These are phyloP conservation scores for Muscicapa adusta DNA, from an alignment of 2,113 vertebrate genomes.

Conservation along the genomic window DNA sequence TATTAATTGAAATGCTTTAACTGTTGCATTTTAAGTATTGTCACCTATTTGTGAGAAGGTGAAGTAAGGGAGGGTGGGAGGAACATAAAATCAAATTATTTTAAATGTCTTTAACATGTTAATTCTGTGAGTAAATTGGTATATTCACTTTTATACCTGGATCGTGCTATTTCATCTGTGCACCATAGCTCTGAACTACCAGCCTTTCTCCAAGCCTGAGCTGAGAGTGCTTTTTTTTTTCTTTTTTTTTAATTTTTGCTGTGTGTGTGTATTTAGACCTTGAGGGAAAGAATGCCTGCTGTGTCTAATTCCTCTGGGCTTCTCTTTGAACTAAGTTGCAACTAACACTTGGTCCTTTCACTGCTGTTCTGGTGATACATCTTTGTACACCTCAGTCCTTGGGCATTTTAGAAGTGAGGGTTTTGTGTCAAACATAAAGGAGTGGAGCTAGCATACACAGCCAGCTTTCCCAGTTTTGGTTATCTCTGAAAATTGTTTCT, in stretches of 20 bases:
- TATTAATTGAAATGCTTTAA: background rate
- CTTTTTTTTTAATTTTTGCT: background rate
- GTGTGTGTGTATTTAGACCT: background rate
- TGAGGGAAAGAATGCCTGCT: conserved; percentile 26
- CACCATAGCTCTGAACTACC: background rate
- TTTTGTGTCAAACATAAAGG: conserved; percentile 14
- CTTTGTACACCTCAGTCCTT: conserved; percentile 13
- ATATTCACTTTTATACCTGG: background rate
- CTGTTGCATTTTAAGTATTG: background rate
- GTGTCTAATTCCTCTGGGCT: conserved; percentile 26
- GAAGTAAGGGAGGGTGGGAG: background rate
- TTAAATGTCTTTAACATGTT: background rate
- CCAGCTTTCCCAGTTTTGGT: background rate
- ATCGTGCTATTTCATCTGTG: background rate
- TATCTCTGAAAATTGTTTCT: conserved; percentile 37
- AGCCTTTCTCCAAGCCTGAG: background rate
- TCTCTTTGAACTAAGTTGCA: conserved; percentile 36
- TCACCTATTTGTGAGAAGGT: background rate
- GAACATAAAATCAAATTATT: background rate
- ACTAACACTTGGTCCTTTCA: conserved; percentile 14
- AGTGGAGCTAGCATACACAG: background rate
- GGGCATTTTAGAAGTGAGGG: conserved; percentile 2
- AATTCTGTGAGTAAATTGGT: background rate
- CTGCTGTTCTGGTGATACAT: background rate
- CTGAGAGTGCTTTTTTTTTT: background rate